Evolutionary conservation across 2,888 invertebrate genomes (phyloP).

Genomic region (Pogonocherus hispidulus): DNA sequence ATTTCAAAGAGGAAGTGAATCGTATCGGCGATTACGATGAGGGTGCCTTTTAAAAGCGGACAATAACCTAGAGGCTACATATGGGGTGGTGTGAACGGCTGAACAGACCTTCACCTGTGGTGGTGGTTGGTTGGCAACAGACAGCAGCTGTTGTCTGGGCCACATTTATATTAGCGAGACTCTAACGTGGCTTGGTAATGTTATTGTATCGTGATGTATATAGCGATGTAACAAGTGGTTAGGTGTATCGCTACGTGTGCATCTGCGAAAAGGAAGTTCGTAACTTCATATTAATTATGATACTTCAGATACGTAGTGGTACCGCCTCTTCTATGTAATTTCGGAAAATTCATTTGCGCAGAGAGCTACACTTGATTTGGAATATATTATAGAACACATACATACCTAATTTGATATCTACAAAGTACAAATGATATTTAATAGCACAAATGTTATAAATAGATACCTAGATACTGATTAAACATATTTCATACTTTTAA

Average conservation of each 20-base stretch:
- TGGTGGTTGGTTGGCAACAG: conserved; percentile 34
- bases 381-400: no score
- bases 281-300: neutral
- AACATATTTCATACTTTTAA: no score
- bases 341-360: no score
- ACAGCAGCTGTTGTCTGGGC: conserved; percentile 37
- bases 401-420: no score
- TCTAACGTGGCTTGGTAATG: conserved; percentile 19
- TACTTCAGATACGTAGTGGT: neutral
- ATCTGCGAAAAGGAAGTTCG: neutral
- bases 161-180: conserved; percentile 36
- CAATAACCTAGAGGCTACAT: conserved; percentile 39
- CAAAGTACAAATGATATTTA: no score
- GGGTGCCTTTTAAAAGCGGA: conserved; percentile 38
- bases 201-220: conserved; percentile 1
- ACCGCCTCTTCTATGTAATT: no score
- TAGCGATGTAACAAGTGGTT: conserved; percentile 27
- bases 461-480: no score
- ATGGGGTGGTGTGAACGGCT: conserved; percentile 29
- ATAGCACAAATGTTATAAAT: no score
- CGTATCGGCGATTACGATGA: conserved; percentile 16
- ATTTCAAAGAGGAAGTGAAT: no score
- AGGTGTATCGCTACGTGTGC: neutral
- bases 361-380: no score
- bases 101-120: conserved; percentile 39